A percentile compares a stretch with the other conserved stretches of the same genome.
Conservation (phyloP, 2,113 vertebrate species). For the Alosa alosa region DNA sequence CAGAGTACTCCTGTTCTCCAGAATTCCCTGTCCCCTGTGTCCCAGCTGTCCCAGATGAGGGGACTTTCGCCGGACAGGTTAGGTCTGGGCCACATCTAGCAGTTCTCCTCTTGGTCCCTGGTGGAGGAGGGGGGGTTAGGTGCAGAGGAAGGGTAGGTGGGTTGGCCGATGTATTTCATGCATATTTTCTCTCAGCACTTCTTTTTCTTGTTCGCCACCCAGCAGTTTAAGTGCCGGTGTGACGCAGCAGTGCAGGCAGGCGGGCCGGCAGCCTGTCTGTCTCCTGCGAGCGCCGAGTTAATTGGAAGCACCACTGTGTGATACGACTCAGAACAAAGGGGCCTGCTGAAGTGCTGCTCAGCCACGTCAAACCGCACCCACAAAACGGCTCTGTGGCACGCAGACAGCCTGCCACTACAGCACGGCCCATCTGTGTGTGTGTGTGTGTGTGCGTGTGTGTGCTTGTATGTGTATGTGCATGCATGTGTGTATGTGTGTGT, state of each 20-base stretch:
- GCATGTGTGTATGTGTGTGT: not conserved
- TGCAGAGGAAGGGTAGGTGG: not conserved
- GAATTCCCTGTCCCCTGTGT: not conserved
- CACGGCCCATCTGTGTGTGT: not conserved
- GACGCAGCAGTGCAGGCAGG: constrained; percentile 22
- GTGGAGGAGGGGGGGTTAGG: constrained; percentile 22
- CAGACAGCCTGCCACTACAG: not conserved
- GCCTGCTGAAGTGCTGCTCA: constrained; percentile 24
- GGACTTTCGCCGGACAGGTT: not conserved
- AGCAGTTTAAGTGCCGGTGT: constrained; percentile 38
- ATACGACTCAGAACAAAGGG: constrained; percentile 41
- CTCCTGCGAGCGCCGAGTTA: constrained; percentile 51
- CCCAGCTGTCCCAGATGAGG: not conserved
- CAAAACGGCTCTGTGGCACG: constrained; percentile 19
- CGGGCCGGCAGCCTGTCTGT: constrained; percentile 56
- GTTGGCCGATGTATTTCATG: not conserved
- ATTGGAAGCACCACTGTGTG: constrained; percentile 55
- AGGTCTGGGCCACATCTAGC: not conserved
- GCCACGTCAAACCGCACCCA: constrained; percentile 23
- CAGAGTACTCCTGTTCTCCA: not conserved
- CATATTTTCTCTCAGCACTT: not conserved
- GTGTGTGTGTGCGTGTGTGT: not conserved
- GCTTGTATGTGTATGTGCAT: not conserved
- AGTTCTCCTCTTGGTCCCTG: not conserved
- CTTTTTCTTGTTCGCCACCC: constrained; percentile 42